Evolutionary conservation across 2,888 invertebrate species (phyloP), one percentile per base, ranked within the genome.

Genomic region (Leptopterna dolabrata): DNA sequence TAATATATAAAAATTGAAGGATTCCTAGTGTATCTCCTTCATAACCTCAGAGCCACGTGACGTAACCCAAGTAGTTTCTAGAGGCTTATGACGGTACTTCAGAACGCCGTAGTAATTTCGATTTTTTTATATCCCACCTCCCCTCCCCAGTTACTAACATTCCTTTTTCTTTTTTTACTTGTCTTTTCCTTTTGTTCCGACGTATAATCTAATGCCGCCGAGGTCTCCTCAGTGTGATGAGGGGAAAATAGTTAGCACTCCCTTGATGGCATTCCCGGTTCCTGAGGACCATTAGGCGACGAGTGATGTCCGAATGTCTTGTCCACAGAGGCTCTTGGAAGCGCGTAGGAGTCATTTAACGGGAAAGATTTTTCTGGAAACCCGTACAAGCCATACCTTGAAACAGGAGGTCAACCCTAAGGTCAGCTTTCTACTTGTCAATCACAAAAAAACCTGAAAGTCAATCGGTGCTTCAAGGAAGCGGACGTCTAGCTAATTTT

Each of bases 351-450:
- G 63, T 63, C 63, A 63, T 63, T 63, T 63, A 63, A 63, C 63
- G 63, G 63, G 63, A 63, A 63, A 63, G 6, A 63, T 24, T 63
- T 24, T 63, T 63, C 63, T 24, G 24, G 63, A 63, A 63, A 63
- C 24, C 63, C 63, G 24, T 24, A 63, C 24, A 24, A 63, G 63
- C 19, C 13, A 63, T 24, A 63, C 24, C 63, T 63, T 63, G 63
- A 63, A 19, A 63, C 63, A 63, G 63, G 63, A 63, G 63, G 63
- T 63, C 63, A 63, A 27, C 11, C 63, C 7, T 27, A 19, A 63
- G 63, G 63, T 63, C 63, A 63, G 63, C 63, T 63, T 63, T 63
- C 63, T 63, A 63, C 63, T 63, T 63, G 63, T 63, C 63, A 63
- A 24, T 63, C 63, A 63, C 24, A 63, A 63, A 63, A 63, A 63